Conservation (phyloP, 2,797 vertebrate species). For the Nyctalus aviator region DNA sequence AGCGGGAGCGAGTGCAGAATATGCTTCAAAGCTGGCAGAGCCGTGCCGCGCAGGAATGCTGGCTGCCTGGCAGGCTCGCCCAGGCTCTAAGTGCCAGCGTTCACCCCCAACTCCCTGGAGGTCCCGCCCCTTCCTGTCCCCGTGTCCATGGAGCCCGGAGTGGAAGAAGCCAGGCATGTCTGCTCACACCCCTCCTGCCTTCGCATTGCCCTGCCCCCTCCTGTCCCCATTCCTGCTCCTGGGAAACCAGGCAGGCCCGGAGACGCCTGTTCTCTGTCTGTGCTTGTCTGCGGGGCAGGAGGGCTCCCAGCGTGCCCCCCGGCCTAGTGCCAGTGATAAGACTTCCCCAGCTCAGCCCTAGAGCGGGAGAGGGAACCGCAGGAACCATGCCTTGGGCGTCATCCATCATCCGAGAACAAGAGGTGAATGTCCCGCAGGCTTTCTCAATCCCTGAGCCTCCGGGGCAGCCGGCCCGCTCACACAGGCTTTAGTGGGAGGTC, state of each 20-base stretch:
- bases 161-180: slow-evolving; percentile 42
- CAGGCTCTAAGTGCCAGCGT: slow-evolving; percentile 15
- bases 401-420: neutral
- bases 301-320: neutral
- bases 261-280: neutral
- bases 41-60: slow-evolving; percentile 20
- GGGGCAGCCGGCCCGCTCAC: neutral
- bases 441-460: neutral
- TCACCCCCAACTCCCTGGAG: neutral
- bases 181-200: neutral
- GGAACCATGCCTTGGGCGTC: neutral
- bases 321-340: neutral
- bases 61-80: neutral
- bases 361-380: neutral
- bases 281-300: neutral
- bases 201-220: no score
- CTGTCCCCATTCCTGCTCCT: neutral
- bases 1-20: neutral
- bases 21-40: neutral
- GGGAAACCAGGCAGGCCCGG: neutral
- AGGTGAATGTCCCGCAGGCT: neutral
- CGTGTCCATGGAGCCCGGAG: slow-evolving; percentile 68
- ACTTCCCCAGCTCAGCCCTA: neutral
- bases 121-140: neutral
- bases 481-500: neutral